phyloP scores from a whole-genome alignment of 2,888 invertebrate species.

The Platypus cylindrus region DNA sequence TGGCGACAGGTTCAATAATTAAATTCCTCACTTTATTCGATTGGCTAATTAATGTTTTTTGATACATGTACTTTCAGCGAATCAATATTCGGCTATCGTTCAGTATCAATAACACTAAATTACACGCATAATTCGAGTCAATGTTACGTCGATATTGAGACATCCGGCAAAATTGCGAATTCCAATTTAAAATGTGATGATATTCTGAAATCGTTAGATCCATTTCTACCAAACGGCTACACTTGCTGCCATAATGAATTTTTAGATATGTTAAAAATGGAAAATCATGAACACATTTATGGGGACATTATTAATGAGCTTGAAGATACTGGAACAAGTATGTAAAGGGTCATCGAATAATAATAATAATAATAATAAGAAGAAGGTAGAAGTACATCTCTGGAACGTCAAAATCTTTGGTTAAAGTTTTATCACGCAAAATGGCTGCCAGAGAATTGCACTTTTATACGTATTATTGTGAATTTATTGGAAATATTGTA shows the following conservation, averaged over 20 bases:
- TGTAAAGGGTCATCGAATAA: not conserved
- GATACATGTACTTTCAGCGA: constrained; percentile 41
- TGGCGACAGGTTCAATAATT: constrained; percentile 48
- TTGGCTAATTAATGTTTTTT: constrained; percentile 1
- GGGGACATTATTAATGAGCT: constrained; percentile 24
- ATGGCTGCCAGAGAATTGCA: too few relatives aligned
- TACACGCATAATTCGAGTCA: constrained; percentile 26
- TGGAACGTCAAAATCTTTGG: too few relatives aligned
- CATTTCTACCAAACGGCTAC: constrained; percentile 28
- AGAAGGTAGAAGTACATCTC: too few relatives aligned
- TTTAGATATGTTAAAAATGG: constrained; percentile 18
- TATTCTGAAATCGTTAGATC: constrained; percentile 8
- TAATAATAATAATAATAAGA: too few relatives aligned
- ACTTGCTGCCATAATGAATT: constrained; percentile 22
- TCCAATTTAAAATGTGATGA: constrained; percentile 11
- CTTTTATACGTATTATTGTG: constrained; percentile 5
- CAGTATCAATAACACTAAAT: constrained; percentile 42
- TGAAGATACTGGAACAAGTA: constrained; percentile 10
- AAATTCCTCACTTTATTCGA: not conserved
- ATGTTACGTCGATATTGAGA: constrained; percentile 53
- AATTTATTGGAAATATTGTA: constrained; percentile 4
- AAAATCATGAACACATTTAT: constrained; percentile 24
- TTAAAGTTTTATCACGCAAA: too few relatives aligned
- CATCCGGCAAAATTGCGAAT: constrained; percentile 8
- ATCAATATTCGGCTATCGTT: constrained; percentile 87